A percentile compares a stretch with the other conserved stretches of the same genome.
These are phyloP conservation scores for Scolopax rusticola DNA, from an alignment of 2,797 vertebrate species.

Conservation along the genomic window DNA sequence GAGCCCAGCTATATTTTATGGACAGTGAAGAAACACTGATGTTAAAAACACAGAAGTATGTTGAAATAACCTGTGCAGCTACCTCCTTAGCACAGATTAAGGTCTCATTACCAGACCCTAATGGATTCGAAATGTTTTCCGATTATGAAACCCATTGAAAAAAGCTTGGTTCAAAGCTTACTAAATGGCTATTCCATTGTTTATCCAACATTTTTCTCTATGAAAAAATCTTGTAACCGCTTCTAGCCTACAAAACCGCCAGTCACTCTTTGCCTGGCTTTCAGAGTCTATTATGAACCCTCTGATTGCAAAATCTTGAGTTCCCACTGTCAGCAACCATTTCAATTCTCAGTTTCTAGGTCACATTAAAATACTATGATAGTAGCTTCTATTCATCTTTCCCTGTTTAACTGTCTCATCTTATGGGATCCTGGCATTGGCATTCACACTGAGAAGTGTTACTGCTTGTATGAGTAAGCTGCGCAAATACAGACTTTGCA, in stretches of 20 bases:
- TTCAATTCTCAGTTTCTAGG: constrained; percentile 54
- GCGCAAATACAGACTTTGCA: constrained; percentile 22
- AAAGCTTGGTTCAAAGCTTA: background rate
- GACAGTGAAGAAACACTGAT: background rate
- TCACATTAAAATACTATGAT: constrained; percentile 30
- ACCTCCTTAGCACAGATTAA: background rate
- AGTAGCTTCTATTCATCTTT: constrained; percentile 24
- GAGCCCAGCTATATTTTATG: background rate
- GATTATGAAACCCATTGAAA: background rate
- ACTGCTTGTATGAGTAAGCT: constrained; percentile 5
- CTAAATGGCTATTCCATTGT: background rate
- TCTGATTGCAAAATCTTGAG: constrained; percentile 13
- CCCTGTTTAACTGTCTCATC: constrained; percentile 5
- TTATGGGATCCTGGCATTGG: background rate
- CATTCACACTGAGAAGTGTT: constrained; percentile 11
- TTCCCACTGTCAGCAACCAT: background rate
- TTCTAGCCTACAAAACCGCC: background rate
- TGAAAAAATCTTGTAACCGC: background rate
- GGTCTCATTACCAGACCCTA: background rate
- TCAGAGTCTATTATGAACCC: background rate
- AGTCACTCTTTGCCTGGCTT: background rate
- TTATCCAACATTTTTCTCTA: background rate
- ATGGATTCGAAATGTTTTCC: background rate
- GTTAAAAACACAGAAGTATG: background rate
- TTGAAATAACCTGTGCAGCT: background rate